These are phyloP conservation scores for Aulostomus chinensis DNA, from an alignment of 2,797 vertebrate species.

Conservation along the genomic window DNA sequence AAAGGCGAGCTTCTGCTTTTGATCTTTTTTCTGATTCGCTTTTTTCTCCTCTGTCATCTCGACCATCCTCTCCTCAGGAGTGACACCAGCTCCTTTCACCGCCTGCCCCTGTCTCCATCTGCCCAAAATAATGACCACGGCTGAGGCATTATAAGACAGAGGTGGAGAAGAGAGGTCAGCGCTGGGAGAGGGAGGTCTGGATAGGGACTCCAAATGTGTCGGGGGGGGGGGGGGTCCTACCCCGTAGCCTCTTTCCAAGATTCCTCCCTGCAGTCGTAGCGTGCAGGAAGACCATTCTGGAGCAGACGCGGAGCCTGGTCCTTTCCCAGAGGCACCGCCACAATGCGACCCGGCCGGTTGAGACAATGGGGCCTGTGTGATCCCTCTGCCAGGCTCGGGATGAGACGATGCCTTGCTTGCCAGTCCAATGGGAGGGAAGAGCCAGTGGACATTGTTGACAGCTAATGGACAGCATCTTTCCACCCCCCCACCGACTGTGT, in stretches of 20 bases:
- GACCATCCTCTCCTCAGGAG: slow-evolving; percentile 77
- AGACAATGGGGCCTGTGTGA: slow-evolving; percentile 75
- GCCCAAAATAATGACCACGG: slow-evolving; percentile 97
- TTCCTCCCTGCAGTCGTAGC: slow-evolving; percentile 79
- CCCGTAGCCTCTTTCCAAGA: slow-evolving; percentile 86
- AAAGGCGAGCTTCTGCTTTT: slow-evolving; percentile 97
- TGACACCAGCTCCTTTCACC: slow-evolving; percentile 74
- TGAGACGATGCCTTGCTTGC: slow-evolving; percentile 73
- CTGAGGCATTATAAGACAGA: slow-evolving; percentile 88
- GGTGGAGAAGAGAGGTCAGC: slow-evolving; percentile 92
- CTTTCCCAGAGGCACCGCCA: slow-evolving; percentile 73
- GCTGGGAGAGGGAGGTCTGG: slow-evolving; percentile 78
- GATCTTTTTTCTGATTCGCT: slow-evolving; percentile 88
- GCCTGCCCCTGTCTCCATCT: slow-evolving; percentile 88
- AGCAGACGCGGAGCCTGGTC: slow-evolving; percentile 68
- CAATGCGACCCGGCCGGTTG: slow-evolving; percentile 71
- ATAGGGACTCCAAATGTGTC: slow-evolving; percentile 83
- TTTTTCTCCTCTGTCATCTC: slow-evolving; percentile 79
- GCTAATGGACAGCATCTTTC: slow-evolving; percentile 77
- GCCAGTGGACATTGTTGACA: slow-evolving; percentile 74
- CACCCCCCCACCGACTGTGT: slow-evolving; percentile 55
- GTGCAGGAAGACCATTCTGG: slow-evolving; percentile 83
- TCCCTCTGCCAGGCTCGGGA: slow-evolving; percentile 68
- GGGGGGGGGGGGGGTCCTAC: slow-evolving; percentile 78
- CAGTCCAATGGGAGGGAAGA: slow-evolving; percentile 67